phyloP scores from a whole-genome alignment of 2,888 invertebrate genomes.

The Dione vanillae region DNA sequence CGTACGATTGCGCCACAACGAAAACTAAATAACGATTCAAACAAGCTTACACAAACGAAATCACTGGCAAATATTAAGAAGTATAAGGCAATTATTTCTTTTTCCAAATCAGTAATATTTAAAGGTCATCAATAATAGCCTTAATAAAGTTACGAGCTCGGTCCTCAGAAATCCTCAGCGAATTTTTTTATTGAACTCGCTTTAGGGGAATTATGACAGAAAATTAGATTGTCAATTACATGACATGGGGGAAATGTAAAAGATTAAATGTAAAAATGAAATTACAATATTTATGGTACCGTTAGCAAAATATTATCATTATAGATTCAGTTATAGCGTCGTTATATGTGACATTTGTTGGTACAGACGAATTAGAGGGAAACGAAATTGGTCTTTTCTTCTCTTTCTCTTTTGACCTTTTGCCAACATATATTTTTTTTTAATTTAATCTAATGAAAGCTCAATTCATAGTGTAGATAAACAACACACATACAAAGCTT shows the following conservation, averaged over 20 bases:
- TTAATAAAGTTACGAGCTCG: constrained; percentile 48
- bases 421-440: too few species aligned
- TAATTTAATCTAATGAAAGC: too few species aligned
- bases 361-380: too few species aligned
- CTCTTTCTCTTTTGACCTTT: too few species aligned
- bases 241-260: constrained; percentile 9
- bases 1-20: background rate
- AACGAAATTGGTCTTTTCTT: too few species aligned
- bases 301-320: too few species aligned
- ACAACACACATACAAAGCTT: too few species aligned
- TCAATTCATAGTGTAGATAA: too few species aligned
- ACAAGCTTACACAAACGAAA: background rate
- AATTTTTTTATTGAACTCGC: constrained; percentile 12
- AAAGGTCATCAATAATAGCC: constrained; percentile 47
- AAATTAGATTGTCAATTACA: constrained; percentile 44
- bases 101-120: background rate
- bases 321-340: background rate
- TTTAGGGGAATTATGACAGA: constrained; percentile 15
- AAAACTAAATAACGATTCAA: background rate
- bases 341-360: background rate
- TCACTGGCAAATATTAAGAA: background rate
- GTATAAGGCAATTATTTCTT: background rate
- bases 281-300: background rate
- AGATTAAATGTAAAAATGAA: background rate
- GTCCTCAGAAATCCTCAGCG: constrained; percentile 11